phyloP scores from a whole-genome alignment of 2,797 vertebrate genomes.

The Enteromius thamalakanensis region DNA sequence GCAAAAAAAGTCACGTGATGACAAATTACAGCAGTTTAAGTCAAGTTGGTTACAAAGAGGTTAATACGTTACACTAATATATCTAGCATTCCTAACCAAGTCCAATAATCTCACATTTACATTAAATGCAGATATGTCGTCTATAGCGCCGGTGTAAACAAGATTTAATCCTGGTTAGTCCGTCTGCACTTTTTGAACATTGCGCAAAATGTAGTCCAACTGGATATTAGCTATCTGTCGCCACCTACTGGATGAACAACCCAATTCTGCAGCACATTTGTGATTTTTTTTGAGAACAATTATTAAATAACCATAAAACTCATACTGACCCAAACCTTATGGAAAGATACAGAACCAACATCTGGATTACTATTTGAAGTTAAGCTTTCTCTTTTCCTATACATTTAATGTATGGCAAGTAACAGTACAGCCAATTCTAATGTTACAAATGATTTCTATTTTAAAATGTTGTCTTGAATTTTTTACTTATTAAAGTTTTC shows the following conservation, averaged over 20 bases:
- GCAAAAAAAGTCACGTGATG: not conserved
- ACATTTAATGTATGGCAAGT: not conserved
- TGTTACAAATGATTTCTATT: not conserved
- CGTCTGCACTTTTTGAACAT: not conserved
- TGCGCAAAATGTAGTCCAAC: not conserved
- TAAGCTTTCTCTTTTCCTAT: not conserved
- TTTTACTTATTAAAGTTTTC: not conserved
- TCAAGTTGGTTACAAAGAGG: not conserved
- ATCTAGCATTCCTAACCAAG: not conserved
- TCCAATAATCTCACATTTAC: not conserved
- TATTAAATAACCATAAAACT: not conserved
- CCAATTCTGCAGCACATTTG: not conserved
- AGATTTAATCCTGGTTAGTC: not conserved
- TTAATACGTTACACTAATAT: not conserved
- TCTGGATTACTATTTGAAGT: not conserved
- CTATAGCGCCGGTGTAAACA: not conserved
- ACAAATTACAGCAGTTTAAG: not conserved
- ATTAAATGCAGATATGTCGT: not conserved
- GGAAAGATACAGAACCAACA: not conserved
- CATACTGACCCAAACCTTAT: not conserved
- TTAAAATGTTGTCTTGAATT: not conserved
- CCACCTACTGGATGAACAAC: constrained; percentile 47
- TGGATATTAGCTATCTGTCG: not conserved
- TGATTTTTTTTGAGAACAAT: not conserved
- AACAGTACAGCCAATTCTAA: not conserved